A percentile compares a stretch with the other conserved stretches of the same genome.
Evolutionary conservation across 2,797 vertebrate species (phyloP).

Genomic region (Knipowitschia caucasica): DNA sequence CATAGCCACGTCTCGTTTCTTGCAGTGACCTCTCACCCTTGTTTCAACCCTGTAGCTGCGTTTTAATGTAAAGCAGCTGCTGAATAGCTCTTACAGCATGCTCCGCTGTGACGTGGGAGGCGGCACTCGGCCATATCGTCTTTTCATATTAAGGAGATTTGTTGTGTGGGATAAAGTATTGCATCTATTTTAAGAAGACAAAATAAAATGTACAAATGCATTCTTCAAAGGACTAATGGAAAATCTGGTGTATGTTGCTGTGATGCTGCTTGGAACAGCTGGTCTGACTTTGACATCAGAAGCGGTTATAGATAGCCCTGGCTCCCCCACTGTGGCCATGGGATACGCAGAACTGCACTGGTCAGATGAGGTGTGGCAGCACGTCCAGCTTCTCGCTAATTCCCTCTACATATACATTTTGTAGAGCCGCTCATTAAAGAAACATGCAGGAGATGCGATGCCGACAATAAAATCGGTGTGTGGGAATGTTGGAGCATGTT

Average conservation of each 20-base stretch:
- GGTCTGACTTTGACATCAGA: conserved; percentile 76
- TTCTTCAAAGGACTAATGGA: conserved; percentile 77
- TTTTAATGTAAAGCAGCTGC: conserved; percentile 61
- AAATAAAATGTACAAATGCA: conserved; percentile 75
- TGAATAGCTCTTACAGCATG: conserved; percentile 44
- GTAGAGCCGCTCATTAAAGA: conserved; percentile 54
- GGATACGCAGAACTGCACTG: conserved; percentile 61
- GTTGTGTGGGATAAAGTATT: conserved; percentile 59
- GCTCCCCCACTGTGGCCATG: conserved; percentile 67
- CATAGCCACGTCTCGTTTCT: conserved; percentile 30
- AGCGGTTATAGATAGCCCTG: conserved; percentile 76
- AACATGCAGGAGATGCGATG: conserved; percentile 41
- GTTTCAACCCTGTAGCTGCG: conserved; percentile 14
- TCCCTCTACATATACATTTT: conserved; percentile 45
- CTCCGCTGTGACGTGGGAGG: conserved; percentile 58
- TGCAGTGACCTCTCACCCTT: conserved; percentile 27
- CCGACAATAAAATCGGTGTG: conserved; percentile 10
- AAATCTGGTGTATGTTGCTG: conserved; percentile 74
- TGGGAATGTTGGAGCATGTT: neutral
- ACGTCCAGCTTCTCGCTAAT: conserved; percentile 55
- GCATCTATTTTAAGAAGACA: conserved; percentile 74
- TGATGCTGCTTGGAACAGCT: conserved; percentile 73
- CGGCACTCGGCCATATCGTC: conserved; percentile 54
- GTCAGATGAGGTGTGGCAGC: conserved; percentile 57
- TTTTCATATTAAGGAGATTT: conserved; percentile 65